Conservation (phyloP, 2,888 invertebrate species). For the Tenthredo livida region DNA sequence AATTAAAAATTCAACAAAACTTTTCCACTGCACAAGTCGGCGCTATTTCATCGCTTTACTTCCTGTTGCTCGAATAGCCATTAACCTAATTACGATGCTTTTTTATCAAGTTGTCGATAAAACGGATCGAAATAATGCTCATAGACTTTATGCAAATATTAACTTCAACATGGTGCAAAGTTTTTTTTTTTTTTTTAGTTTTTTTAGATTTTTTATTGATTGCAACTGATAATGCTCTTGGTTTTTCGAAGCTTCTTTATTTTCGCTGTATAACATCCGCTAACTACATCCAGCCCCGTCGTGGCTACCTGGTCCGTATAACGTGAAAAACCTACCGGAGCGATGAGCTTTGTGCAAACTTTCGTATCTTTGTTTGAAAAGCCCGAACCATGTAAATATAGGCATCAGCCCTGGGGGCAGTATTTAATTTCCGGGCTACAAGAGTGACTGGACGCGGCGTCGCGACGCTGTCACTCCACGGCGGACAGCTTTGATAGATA, state of each 20-base stretch:
- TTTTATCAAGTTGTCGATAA: background rate
- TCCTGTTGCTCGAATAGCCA: background rate
- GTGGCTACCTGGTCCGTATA: constrained; percentile 6
- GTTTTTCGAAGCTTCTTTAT: background rate
- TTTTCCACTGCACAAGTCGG: background rate
- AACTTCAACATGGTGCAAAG: background rate
- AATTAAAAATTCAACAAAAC: constrained; percentile 35
- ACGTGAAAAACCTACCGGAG: constrained; percentile 18
- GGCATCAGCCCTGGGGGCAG: constrained; percentile 59
- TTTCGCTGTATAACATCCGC: background rate
- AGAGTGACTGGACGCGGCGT: constrained; percentile 51
- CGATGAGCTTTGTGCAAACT: constrained; percentile 49
- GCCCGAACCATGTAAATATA: constrained; percentile 53
- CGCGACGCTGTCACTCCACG: constrained; percentile 62
- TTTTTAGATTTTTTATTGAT: background rate
- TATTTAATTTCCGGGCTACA: constrained; percentile 71
- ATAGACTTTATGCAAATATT: background rate
- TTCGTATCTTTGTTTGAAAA: constrained; percentile 54
- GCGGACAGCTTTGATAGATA: constrained; percentile 55
- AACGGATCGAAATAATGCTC: background rate
- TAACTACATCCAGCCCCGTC: background rate
- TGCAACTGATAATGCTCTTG: background rate
- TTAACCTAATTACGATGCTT: background rate
- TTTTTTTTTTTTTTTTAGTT: background rate
- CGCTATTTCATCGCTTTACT: background rate